Conservation (phyloP, 2,113 vertebrate species). For the Chascanopsetta lugubris region DNA sequence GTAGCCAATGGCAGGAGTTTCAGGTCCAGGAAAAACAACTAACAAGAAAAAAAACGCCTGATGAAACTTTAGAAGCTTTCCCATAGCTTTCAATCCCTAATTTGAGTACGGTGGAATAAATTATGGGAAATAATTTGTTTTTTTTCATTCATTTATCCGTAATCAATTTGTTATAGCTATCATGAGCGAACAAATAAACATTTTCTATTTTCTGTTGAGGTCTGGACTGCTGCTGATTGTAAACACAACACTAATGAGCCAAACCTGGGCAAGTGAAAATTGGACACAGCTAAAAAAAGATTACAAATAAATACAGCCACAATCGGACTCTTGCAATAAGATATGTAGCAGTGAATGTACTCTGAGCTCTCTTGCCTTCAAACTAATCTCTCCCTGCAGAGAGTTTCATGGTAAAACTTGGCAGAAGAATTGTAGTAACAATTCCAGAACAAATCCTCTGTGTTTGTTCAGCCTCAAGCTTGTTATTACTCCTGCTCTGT, state of each 20-base stretch:
- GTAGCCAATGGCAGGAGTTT: no score
- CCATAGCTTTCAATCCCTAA: background rate
- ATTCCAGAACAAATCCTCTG: slow-evolving; percentile 18
- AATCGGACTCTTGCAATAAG: slow-evolving; percentile 17
- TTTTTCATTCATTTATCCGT: no score
- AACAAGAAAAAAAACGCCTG: no score
- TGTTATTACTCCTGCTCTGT: slow-evolving; percentile 24
- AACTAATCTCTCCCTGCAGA: slow-evolving; percentile 35
- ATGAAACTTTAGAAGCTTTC: no score
- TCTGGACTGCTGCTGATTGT: background rate
- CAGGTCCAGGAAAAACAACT: no score
- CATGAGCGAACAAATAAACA: background rate
- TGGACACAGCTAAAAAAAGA: slow-evolving; percentile 24
- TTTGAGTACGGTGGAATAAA: background rate
- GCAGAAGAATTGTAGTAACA: slow-evolving; percentile 27
- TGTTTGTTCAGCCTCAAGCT: slow-evolving; percentile 12
- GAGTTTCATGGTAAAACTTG: slow-evolving; percentile 21
- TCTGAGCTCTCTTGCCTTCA: slow-evolving; percentile 26
- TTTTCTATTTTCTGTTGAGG: background rate
- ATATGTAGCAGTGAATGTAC: slow-evolving; percentile 17
- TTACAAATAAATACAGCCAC: slow-evolving; percentile 21
- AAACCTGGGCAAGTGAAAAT: slow-evolving; percentile 24
- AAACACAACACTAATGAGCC: slow-evolving; percentile 48
- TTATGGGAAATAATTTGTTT: background rate
- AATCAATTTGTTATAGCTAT: slow-evolving; percentile 3